Evolutionary conservation across 2,797 vertebrate species (phyloP), one percentile per base, ranked within the genome.

Genomic region (Paratrypauchen microcephalus): DNA sequence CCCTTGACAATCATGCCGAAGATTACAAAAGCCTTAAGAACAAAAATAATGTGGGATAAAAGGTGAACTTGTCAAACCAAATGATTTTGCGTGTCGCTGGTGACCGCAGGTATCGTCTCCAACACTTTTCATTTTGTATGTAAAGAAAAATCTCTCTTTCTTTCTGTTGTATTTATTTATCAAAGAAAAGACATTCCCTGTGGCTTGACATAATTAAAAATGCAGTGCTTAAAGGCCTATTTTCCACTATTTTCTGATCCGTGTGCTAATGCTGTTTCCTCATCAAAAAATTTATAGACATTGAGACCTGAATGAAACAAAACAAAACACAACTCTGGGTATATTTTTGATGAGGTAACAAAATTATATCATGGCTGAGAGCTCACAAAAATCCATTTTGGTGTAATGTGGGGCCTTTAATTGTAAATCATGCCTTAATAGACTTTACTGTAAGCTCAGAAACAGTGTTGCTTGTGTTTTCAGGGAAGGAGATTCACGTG

Each of bases 91-190:
- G 83, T 91, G 88, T 86, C 82, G 82, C 87, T 83, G 87, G 75
- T 90, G 90, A 94, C 94, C 92, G 93, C 94, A 89, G 93, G 92
- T 84, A 91, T 92, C 92, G 72, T 84, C 86, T 79, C 73, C 77
- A 59, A 83, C 79, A 80, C 77, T 83, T 72, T 79, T 80, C 32
- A 3, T 59, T 18, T 59, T 32, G 47, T 81, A 75, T 73, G 75
- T 63, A 65, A 74, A 55, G 65, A 72, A 50, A 66, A n/a, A n/a
- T n/a, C n/a, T 56, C 18, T 50, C 52, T 61, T 3, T 58, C 54
- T 48, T 50, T 36, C 72, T 70, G 70, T 74, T 86, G 76, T 91
- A 92, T 92, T 90, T 91, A 89, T 93, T 93, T 87, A 81, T 73
- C 54, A n/a, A 70, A 28, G 68, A 70, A 76, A 64, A 79, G 76